phyloP scores from a whole-genome alignment of 2,113 vertebrate species.

The Phocoena phocoena region DNA sequence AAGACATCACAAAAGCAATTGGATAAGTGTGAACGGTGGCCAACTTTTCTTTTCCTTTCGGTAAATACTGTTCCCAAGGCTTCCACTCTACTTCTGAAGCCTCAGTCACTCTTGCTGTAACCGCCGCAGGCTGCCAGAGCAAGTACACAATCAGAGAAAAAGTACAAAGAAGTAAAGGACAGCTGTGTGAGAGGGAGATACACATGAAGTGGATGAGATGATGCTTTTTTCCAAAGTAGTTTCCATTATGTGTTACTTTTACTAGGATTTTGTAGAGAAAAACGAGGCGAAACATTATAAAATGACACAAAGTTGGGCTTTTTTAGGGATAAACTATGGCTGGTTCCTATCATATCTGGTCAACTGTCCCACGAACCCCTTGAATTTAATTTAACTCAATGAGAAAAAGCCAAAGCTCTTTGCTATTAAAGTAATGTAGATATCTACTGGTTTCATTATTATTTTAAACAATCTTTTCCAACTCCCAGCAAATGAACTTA shows the following conservation, averaged over 20 bases:
- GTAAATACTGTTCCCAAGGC: neutral
- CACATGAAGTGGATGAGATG: neutral
- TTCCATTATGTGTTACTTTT: neutral
- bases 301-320: neutral
- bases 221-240: neutral
- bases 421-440: neutral
- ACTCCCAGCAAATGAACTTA: neutral
- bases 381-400: conserved; percentile 15
- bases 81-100: neutral
- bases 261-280: neutral
- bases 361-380: neutral
- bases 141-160: neutral
- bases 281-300: neutral
- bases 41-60: conserved; percentile 19
- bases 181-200: neutral
- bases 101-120: neutral
- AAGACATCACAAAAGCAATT: neutral
- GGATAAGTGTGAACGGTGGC: neutral
- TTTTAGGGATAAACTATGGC: neutral
- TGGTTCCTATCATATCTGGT: neutral
- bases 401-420: neutral
- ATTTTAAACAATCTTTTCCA: conserved; percentile 2
- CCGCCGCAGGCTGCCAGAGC: neutral
- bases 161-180: neutral
- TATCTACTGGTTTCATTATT: neutral